These are phyloP conservation scores for Pollenia amentaria DNA, from an alignment of 2,888 invertebrate species.

Conservation along the genomic window DNA sequence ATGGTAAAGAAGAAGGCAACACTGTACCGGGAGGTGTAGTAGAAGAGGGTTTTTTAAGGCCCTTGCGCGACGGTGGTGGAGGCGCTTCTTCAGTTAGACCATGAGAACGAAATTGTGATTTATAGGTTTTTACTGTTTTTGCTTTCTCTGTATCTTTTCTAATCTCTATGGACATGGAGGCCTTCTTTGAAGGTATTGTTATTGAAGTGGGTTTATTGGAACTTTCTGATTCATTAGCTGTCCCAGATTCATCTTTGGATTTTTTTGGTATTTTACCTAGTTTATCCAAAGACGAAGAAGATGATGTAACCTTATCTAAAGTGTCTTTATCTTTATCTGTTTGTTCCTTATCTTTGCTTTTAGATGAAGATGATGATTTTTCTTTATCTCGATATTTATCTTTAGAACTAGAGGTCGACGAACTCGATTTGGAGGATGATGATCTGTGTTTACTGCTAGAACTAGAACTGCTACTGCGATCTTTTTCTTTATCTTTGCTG, in stretches of 20 bases:
- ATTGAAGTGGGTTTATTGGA: slow-evolving; percentile 81
- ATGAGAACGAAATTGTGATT: slow-evolving; percentile 96
- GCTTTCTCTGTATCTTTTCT: slow-evolving; percentile 90
- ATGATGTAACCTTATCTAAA: slow-evolving; percentile 88
- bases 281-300: slow-evolving; percentile 89
- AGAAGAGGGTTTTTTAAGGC: slow-evolving; percentile 87
- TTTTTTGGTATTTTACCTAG: slow-evolving; percentile 92
- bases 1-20: slow-evolving; percentile 76
- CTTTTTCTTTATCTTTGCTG: slow-evolving; percentile 77
- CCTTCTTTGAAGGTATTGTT: slow-evolving; percentile 86
- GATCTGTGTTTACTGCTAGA: slow-evolving; percentile 80
- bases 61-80: slow-evolving; percentile 92
- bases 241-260: slow-evolving; percentile 82
- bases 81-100: slow-evolving; percentile 94
- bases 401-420: slow-evolving; percentile 82
- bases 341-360: slow-evolving; percentile 81
- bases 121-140: slow-evolving; percentile 96
- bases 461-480: slow-evolving; percentile 82
- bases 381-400: slow-evolving; percentile 85
- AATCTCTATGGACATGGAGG: slow-evolving; percentile 92
- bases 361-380: slow-evolving; percentile 69
- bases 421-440: slow-evolving; percentile 75
- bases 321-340: slow-evolving; percentile 89
- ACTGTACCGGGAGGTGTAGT: slow-evolving; percentile 81
- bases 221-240: slow-evolving; percentile 78